Evolutionary conservation across 1,140 invertebrate species (phyloP).

Genomic region (Calycopis cecrops): DNA sequence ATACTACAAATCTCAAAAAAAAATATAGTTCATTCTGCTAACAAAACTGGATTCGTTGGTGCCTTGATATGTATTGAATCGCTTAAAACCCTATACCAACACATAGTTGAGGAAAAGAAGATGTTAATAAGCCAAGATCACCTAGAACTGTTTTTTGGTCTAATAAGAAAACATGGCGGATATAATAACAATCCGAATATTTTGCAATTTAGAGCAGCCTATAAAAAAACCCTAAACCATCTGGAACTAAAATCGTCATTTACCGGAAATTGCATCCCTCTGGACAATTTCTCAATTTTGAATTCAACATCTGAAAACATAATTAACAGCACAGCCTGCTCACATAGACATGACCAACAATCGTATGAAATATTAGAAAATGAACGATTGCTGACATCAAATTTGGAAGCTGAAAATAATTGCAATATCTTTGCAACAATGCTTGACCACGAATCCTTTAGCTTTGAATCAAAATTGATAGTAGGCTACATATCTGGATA

Average conservation of each 20-base stretch:
- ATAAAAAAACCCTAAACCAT: slow-evolving; percentile 20
- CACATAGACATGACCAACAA: too few species aligned
- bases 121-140: slow-evolving; percentile 25
- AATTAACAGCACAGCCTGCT: too few species aligned
- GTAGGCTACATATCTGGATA: slow-evolving; percentile 15
- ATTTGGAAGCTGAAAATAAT: not conserved
- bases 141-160: slow-evolving; percentile 28
- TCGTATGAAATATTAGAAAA: too few species aligned
- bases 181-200: slow-evolving; percentile 29
- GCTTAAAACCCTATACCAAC: slow-evolving; percentile 15
- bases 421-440: not conserved
- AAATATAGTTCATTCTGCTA: slow-evolving; percentile 15
- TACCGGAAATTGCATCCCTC: too few species aligned
- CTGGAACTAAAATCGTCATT: slow-evolving; percentile 24
- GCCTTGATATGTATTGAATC: slow-evolving; percentile 23
- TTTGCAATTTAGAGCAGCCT: slow-evolving; percentile 13
- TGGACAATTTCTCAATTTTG: too few species aligned
- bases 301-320: too few species aligned
- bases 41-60: slow-evolving; percentile 27
- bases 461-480: not conserved
- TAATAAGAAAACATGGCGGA: slow-evolving; percentile 20
- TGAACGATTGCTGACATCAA: too few species aligned
- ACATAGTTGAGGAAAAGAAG: not conserved
- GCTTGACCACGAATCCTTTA: not conserved
- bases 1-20: too few species aligned